Evolutionary conservation across 2,113 vertebrate genomes (phyloP).

Genomic region (Solea senegalensis): DNA sequence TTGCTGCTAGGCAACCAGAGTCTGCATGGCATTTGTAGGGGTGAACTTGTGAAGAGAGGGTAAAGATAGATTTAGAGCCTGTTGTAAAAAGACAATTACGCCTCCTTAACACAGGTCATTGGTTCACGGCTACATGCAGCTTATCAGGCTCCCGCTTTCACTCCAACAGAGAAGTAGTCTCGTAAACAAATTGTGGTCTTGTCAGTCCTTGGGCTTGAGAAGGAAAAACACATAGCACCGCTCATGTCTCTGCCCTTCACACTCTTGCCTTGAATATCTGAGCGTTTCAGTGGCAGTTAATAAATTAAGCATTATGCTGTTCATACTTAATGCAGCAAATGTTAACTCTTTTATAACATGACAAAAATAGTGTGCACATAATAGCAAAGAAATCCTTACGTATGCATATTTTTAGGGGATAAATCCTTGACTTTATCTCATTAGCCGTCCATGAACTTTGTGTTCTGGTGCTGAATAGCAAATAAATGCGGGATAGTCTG

Average conservation of each 20-base stretch:
- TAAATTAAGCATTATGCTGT: slow-evolving; percentile 1
- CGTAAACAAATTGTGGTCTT: slow-evolving; percentile 56
- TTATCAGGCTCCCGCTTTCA: slow-evolving; percentile 58
- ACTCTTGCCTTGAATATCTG: slow-evolving; percentile 7
- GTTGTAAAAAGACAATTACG: slow-evolving; percentile 79
- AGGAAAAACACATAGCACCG: slow-evolving; percentile 22
- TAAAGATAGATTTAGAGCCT: slow-evolving; percentile 66
- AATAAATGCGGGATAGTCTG: no score
- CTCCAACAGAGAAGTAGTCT: slow-evolving; percentile 50
- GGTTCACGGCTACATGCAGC: slow-evolving; percentile 72
- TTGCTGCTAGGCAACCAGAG: slow-evolving; percentile 79
- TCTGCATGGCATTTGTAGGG: slow-evolving; percentile 17
- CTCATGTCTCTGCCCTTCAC: slow-evolving; percentile 41
- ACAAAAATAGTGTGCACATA: neutral
- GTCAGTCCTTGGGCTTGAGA: slow-evolving; percentile 28
- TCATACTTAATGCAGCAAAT: no score
- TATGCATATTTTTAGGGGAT: neutral
- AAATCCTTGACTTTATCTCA: neutral
- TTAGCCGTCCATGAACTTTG: no score
- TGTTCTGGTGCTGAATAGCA: no score
- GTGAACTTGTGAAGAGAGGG: slow-evolving; percentile 39
- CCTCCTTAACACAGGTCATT: slow-evolving; percentile 78
- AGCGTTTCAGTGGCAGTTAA: slow-evolving; percentile 30
- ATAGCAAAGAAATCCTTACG: neutral
- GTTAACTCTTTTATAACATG: neutral